phyloP scores from a whole-genome alignment of 2,888 invertebrate species.

The Agriopis aurantiaria region DNA sequence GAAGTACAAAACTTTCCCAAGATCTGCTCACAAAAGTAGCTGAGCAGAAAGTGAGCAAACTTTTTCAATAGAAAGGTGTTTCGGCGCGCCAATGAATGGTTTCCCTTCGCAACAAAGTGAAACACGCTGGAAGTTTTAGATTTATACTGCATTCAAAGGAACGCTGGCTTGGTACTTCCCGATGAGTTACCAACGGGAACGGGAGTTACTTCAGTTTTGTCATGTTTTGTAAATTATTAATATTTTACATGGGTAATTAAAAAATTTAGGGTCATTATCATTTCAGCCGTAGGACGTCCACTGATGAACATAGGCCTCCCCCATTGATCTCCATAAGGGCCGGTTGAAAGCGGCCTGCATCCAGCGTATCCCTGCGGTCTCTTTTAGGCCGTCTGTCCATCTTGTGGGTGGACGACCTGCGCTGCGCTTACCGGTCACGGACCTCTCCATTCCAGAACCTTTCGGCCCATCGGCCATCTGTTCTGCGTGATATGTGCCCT shows the following conservation, averaged over 20 bases:
- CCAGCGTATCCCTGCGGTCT: too few species aligned
- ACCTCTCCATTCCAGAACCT: too few species aligned
- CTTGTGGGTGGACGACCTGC: too few species aligned
- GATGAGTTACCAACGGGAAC: slow-evolving; percentile 8
- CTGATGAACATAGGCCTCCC: too few species aligned
- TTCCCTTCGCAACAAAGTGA: slow-evolving; percentile 22
- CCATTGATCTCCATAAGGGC: too few species aligned
- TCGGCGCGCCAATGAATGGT: slow-evolving; percentile 34
- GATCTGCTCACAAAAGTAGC: slow-evolving; percentile 25
- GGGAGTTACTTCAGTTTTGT: slow-evolving; percentile 9
- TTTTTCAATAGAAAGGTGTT: slow-evolving; percentile 38
- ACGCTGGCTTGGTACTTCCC: slow-evolving; percentile 3
- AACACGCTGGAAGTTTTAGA: slow-evolving; percentile 14
- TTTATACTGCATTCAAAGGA: slow-evolving; percentile 27
- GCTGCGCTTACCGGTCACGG: too few species aligned
- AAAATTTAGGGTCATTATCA: too few species aligned
- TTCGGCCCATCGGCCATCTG: too few species aligned
- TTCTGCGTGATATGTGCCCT: too few species aligned
- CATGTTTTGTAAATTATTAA: slow-evolving; percentile 6
- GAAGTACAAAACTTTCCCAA: slow-evolving; percentile 13
- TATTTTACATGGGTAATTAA: slow-evolving; percentile 10
- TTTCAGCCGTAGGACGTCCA: too few species aligned
- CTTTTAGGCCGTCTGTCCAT: too few species aligned
- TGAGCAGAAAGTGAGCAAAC: slow-evolving; percentile 31
- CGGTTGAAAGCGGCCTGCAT: too few species aligned